Conservation (phyloP, 2,797 vertebrate species). For the Acipenser transmontanus region DNA sequence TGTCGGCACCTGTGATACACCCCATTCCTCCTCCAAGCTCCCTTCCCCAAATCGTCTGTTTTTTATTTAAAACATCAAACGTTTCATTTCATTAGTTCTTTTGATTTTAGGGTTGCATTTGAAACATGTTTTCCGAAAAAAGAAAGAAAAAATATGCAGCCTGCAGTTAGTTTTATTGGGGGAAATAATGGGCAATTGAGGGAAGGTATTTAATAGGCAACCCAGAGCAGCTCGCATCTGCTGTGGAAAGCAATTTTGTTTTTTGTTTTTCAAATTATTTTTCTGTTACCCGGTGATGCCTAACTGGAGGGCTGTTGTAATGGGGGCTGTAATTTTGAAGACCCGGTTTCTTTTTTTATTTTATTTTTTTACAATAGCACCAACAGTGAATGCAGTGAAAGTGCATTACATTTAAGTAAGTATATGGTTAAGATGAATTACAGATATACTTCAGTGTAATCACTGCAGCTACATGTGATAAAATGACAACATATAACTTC, state of each 20-base stretch:
- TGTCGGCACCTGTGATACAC: slow-evolving; percentile 67
- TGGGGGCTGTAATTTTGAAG: slow-evolving; percentile 24
- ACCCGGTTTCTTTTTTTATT: slow-evolving; percentile 43
- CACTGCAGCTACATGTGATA: too few relatives aligned
- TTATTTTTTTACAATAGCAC: slow-evolving; percentile 45
- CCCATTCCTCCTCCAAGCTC: slow-evolving; percentile 50
- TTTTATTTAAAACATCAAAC: slow-evolving; percentile 76
- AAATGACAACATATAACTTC: too few relatives aligned
- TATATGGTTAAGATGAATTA: too few relatives aligned
- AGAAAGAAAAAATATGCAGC: slow-evolving; percentile 51
- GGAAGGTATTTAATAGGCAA: slow-evolving; percentile 73
- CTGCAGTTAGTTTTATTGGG: slow-evolving; percentile 65
- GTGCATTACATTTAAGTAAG: not conserved
- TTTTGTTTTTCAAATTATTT: slow-evolving; percentile 38
- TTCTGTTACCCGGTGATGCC: slow-evolving; percentile 37
- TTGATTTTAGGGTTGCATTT: slow-evolving; percentile 47
- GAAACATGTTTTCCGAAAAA: slow-evolving; percentile 69
- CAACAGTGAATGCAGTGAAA: slow-evolving; percentile 29
- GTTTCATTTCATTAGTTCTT: slow-evolving; percentile 71
- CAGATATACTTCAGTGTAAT: too few relatives aligned
- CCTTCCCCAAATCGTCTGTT: slow-evolving; percentile 53
- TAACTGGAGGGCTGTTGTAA: slow-evolving; percentile 32
- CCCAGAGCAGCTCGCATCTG: slow-evolving; percentile 51
- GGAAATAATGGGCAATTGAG: slow-evolving; percentile 73
- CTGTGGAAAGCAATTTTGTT: slow-evolving; percentile 41